A percentile compares a stretch with the other conserved stretches of the same genome.
Conservation (phyloP, 2,797 vertebrate species). For the Megaceryle alcyon region DNA sequence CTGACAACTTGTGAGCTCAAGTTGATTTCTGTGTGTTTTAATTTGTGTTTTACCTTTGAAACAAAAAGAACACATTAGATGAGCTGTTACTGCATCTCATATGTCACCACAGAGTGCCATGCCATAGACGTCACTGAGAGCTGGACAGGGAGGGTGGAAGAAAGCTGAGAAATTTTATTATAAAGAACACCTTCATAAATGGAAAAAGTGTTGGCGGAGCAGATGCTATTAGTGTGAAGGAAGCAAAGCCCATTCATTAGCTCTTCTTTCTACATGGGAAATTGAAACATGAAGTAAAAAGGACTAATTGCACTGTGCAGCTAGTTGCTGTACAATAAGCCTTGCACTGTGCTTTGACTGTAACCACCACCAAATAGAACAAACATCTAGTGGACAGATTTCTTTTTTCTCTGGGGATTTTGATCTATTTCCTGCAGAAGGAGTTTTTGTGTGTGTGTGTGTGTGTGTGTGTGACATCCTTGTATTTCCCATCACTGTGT, state of each 20-base stretch:
- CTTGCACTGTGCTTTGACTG: background rate
- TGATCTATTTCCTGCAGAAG: background rate
- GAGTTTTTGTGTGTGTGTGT: background rate
- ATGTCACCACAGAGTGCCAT: background rate
- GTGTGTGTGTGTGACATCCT: background rate
- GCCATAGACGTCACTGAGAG: background rate
- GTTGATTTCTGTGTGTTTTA: background rate
- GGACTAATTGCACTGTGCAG: background rate
- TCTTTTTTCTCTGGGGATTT: background rate
- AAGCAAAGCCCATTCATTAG: background rate
- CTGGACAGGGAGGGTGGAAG: background rate
- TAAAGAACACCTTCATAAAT: background rate
- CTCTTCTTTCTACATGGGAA: background rate
- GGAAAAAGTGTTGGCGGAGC: background rate
- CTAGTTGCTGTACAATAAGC: background rate
- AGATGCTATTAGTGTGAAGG: background rate
- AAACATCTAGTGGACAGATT: background rate
- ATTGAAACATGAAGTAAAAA: background rate
- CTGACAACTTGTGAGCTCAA: background rate
- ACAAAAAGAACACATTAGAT: background rate
- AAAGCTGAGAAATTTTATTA: background rate
- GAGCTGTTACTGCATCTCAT: background rate
- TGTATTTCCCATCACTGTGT: background rate
- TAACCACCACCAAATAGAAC: background rate
- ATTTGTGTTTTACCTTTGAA: background rate